Base-by-base conservation (phyloP, 64 coral and sea anemone species). In the Porites lutea region DNA sequence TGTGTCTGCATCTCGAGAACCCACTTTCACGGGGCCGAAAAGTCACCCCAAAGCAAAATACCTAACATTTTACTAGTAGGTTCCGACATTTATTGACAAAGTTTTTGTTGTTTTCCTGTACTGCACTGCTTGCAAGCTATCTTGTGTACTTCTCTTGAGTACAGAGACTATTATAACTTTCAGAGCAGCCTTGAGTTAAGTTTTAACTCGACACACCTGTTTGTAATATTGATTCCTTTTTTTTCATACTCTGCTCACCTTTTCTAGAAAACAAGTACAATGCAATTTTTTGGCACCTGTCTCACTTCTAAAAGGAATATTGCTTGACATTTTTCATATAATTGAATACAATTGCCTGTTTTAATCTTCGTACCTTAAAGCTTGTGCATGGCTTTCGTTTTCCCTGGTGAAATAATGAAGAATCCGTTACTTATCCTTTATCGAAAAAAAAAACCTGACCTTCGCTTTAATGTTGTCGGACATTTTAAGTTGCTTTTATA, bases 241-340 rank as follows among this genome's bases (percentile, higher is more conserved):
- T 37, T 37, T 37, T 37, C 27, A 37, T 6, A 12, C 45, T 48
- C n/a, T 19, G 7, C 54, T 61, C 8, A 21, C 61, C 45, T 18
- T 84, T 48, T 66, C 48, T 15, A 13, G 61, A 69, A 84, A 84
- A 67, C 81, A 68, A n/a, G 61, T 69, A 51, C 44, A 84, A 68
- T 21, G 63, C 81, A 69, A 52, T 68, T 84, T 37, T 67, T 69
- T 6, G 43, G 63, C 81, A 52, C 59, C 46, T 84, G 81, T 84
- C 46, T 5, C 13, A 52, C 18, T 65, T 45, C 81, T 8, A 52
- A 68, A 44, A 68, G 11, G 4, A 23, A 68, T 15, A 46, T 23
- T 6, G 45, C 12, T 22, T 18, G 64, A 47, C 51, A 68, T 47
- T 19, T 19, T 52, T 84, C 59, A 51, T 10, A 46, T 19, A 16